A percentile compares a stretch with the other conserved stretches of the same genome.
These are phyloP conservation scores for Anthoscopus minutus DNA, from an alignment of 2,113 vertebrate species.

Conservation along the genomic window DNA sequence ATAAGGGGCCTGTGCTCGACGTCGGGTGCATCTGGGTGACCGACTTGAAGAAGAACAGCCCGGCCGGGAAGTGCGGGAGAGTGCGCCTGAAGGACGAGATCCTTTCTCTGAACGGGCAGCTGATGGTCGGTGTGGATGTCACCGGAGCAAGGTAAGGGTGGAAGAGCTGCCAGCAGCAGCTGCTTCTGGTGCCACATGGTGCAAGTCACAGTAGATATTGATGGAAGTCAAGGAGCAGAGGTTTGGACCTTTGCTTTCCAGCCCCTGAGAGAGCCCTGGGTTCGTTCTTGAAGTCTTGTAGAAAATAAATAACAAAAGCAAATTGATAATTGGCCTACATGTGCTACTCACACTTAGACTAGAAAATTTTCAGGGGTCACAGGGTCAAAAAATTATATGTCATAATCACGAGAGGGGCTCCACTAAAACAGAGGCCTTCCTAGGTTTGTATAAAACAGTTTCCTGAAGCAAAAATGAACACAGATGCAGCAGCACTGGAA, in stretches of 20 bases:
- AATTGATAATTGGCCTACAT: not conserved
- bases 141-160: conserved; percentile 85
- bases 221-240: not conserved
- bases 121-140: conserved; percentile 96
- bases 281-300: not conserved
- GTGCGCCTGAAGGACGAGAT: conserved; percentile 90
- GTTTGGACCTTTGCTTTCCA: not conserved
- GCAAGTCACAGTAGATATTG: rapidly evolving
- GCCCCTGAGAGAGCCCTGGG: not conserved
- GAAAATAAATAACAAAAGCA: not conserved
- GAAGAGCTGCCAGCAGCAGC: rapidly evolving
- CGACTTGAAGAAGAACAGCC: conserved; percentile 89
- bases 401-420: not conserved
- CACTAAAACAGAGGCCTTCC: not conserved
- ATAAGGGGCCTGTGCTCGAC: conserved; percentile 82
- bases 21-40: conserved; percentile 97
- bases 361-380: not conserved
- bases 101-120: conserved; percentile 91
- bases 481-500: not conserved
- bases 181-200: rapidly evolving
- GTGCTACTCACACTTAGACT: not conserved
- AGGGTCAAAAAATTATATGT: not conserved
- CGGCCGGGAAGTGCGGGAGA: conserved; percentile 79
- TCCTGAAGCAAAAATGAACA: not conserved
- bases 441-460: not conserved